Evolutionary conservation across 2,113 vertebrate genomes (phyloP).

Genomic region (Oriolus oriolus): DNA sequence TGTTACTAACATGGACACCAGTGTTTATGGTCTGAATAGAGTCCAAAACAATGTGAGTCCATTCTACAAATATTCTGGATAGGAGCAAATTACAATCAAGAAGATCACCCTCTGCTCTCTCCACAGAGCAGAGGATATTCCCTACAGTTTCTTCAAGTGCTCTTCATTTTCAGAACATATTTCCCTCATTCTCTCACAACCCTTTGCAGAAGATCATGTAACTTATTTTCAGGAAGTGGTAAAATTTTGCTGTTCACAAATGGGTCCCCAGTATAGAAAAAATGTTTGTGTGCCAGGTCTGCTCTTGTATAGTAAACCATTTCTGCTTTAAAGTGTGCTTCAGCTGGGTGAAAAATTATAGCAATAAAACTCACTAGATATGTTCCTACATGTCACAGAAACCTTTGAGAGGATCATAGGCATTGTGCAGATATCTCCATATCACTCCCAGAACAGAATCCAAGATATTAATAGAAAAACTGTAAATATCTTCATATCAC

Average conservation of each 20-base stretch:
- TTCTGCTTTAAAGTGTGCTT: neutral
- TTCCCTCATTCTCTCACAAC: neutral
- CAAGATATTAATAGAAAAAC: neutral
- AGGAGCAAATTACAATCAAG: neutral
- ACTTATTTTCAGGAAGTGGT: neutral
- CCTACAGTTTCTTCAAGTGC: neutral
- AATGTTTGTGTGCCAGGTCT: neutral
- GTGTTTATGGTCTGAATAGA: neutral
- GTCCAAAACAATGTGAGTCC: neutral
- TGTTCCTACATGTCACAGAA: neutral
- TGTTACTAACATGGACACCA: neutral
- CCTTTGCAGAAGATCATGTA: neutral
- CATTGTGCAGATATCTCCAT: neutral
- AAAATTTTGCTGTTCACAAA: neutral
- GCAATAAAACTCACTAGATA: neutral
- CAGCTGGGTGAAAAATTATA: neutral
- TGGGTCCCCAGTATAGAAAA: neutral
- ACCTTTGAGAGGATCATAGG: neutral
- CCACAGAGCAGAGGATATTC: neutral
- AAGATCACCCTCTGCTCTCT: neutral
- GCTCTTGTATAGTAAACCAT: neutral
- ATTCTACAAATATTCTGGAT: neutral
- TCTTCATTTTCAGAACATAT: neutral
- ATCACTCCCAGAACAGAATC: rapidly evolving
- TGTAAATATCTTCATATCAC: neutral